Evolutionary conservation across 2,888 invertebrate genomes (phyloP), one percentile per base, ranked within the genome.

Genomic region (Caenorhabditis drosophilae): DNA sequence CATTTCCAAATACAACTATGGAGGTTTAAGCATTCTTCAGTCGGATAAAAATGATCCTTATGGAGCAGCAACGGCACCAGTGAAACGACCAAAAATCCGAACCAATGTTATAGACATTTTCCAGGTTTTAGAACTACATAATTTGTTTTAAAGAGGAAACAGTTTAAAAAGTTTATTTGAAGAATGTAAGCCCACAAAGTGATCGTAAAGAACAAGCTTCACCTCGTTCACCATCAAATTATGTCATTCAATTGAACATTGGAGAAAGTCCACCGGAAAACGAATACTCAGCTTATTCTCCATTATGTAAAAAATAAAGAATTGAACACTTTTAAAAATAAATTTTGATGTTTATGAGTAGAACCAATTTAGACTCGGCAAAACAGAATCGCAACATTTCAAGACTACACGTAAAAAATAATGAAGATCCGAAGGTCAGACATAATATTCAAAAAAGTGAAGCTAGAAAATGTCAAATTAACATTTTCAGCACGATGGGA

Each of bases 61-160:
- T 3, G 16, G 55, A 31, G 50, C 54, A 2, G 55, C 56, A 18
- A 75, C 75, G 4, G 72, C 75, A 36, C 75, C 75, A 0, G 63
- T 64, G 1, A 70, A 60, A 57, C 44, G 61, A 18, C 51, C 50
- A 15, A 70, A 70, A 25, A 63, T 66, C 27, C 58, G 75, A 22
- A 60, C 66, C 4, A 70, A 70, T 47, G 75, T 75, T 12, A 63
- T 67, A 27, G 72, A 75, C 45, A 56, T 75, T 6, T 75, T 75
- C 50, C 64, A 55, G 40, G 74, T 31, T 31, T 31, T 31, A 31
- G 31, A 31, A 31, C 6, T 9, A 31, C 31, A 9, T 31, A 31
- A 31, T 31, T 6, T 31, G 12, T 31, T 12, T 31, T n/a, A n/a
- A n/a, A n/a, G n/a, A n/a, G n/a, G n/a, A n/a, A n/a, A n/a, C n/a